phyloP scores from a whole-genome alignment of 2,113 vertebrate species.

The Chlorocebus sabaeus region DNA sequence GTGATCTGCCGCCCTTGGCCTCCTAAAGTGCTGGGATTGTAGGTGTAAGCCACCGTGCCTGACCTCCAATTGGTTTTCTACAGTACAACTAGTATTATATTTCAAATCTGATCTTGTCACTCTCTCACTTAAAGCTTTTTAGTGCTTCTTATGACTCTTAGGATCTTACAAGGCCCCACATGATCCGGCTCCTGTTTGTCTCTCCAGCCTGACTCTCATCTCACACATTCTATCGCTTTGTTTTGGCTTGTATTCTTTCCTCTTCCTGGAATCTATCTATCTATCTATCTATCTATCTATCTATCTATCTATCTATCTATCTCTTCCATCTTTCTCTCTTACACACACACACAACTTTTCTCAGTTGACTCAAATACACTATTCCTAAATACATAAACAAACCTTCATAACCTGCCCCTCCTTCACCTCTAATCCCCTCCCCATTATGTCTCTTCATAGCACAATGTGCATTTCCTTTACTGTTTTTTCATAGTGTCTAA shows the following conservation, averaged over 20 bases:
- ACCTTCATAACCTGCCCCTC: background rate
- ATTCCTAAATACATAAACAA: background rate
- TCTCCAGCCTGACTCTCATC: background rate
- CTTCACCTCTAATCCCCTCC: background rate
- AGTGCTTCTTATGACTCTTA: background rate
- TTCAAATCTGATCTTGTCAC: background rate
- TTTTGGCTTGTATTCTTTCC: background rate
- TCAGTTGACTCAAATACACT: background rate
- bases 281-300: background rate
- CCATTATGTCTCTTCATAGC: background rate
- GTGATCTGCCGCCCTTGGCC: too few species aligned
- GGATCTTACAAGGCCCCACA: background rate
- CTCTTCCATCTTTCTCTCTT: background rate
- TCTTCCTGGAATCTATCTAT: background rate
- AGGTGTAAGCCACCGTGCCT: rapidly evolving
- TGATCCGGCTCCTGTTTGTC: background rate
- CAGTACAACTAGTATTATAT: background rate
- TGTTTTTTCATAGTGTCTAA: background rate
- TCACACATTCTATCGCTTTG: background rate
- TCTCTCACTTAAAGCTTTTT: background rate
- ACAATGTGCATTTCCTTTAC: background rate
- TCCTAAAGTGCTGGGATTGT: too few species aligned
- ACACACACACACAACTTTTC: background rate
- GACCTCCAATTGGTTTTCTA: background rate
- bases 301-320: background rate